A percentile compares a stretch with the other conserved stretches of the same genome.
Conservation (phyloP, 1,140 invertebrate species). For the Dreissena polymorpha region DNA sequence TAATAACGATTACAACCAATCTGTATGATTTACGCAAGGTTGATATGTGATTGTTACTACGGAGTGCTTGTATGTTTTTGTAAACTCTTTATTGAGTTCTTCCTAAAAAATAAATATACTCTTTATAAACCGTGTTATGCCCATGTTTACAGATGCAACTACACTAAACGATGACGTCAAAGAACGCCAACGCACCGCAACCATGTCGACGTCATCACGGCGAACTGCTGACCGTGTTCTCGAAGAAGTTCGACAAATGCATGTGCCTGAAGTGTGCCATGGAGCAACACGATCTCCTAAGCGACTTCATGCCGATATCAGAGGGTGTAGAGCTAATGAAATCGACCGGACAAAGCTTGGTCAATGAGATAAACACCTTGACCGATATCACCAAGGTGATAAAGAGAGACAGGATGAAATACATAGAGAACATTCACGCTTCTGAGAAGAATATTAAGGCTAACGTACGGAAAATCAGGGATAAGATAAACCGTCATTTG, state of each 20-base stretch:
- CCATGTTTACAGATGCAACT: too few species aligned
- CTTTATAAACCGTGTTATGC: too few species aligned
- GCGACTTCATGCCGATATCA: slow-evolving; percentile 51
- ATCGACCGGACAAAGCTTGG: slow-evolving; percentile 18
- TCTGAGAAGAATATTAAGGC: slow-evolving; percentile 39
- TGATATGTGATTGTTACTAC: too few species aligned
- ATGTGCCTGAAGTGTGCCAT: slow-evolving; percentile 52
- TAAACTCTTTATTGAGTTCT: too few species aligned
- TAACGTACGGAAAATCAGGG: slow-evolving; percentile 22
- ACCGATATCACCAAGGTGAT: slow-evolving; percentile 19
- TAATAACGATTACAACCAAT: too few species aligned
- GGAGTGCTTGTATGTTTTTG: too few species aligned
- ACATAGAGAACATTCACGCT: slow-evolving; percentile 9
- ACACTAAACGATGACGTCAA: not conserved
- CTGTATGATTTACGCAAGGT: too few species aligned
- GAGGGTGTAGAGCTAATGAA: slow-evolving; percentile 34
- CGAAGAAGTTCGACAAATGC: slow-evolving; percentile 23
- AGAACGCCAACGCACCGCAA: not conserved
- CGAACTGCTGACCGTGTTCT: slow-evolving; percentile 30
- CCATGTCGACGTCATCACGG: slow-evolving; percentile 41
- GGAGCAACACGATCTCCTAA: slow-evolving; percentile 35
- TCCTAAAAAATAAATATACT: too few species aligned
- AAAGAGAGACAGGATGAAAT: slow-evolving; percentile 21
- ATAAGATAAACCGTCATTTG: slow-evolving; percentile 36
- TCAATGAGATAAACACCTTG: slow-evolving; percentile 18